These are phyloP conservation scores for Chauna torquata DNA, from an alignment of 2,113 vertebrate genomes.

Conservation along the genomic window DNA sequence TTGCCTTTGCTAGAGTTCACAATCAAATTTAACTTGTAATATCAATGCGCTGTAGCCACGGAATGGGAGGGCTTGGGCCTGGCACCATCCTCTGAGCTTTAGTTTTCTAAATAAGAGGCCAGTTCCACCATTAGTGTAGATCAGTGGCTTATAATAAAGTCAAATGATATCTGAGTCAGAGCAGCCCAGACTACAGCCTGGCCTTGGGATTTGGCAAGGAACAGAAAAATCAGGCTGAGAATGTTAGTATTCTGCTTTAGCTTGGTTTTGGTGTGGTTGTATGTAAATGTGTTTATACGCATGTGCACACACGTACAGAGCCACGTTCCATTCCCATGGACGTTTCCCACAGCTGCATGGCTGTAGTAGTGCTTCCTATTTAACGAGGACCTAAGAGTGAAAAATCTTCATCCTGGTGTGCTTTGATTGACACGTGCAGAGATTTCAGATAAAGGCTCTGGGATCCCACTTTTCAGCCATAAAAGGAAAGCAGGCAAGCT, in stretches of 20 bases:
- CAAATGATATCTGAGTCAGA: neutral
- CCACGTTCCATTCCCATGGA: neutral
- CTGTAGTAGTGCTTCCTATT: neutral
- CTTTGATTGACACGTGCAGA: neutral
- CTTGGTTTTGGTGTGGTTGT: neutral
- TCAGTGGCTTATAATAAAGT: neutral
- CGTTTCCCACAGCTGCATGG: neutral
- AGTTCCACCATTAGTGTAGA: neutral
- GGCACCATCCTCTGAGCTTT: neutral
- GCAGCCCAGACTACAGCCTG: neutral
- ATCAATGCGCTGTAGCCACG: neutral
- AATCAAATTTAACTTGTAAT: slow-evolving; percentile 14
- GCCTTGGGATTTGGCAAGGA: neutral
- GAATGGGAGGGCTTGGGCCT: neutral
- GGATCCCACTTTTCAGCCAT: slow-evolving; percentile 28
- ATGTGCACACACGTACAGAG: accelerated
- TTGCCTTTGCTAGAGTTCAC: neutral
- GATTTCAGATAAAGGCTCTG: neutral
- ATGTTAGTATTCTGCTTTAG: neutral
- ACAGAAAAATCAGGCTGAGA: neutral
- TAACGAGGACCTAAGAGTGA: neutral
- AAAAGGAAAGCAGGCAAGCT: slow-evolving; percentile 32
- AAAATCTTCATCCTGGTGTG: neutral
- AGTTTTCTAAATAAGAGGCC: neutral
- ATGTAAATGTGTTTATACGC: neutral